A percentile compares a stretch with the other conserved stretches of the same genome.
Conservation (phyloP, 23 tunicate genomes). For the Oikopleura dioica region DNA sequence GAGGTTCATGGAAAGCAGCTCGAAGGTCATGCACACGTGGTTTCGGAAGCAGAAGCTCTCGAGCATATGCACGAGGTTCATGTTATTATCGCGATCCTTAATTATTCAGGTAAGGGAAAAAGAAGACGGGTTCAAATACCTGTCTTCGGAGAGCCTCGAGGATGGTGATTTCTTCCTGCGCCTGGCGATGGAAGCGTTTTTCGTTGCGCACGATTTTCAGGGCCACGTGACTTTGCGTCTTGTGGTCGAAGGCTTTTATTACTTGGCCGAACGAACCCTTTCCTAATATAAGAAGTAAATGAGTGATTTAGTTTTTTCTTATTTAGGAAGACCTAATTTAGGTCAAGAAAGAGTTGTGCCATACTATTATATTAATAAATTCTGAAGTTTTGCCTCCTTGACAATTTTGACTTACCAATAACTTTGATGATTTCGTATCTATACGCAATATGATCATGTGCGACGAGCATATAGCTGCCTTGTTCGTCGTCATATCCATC, state of each 20-base stretch:
- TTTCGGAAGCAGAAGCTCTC: constrained; percentile 89
- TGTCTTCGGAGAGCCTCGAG: constrained; percentile 60
- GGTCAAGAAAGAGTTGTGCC: background rate
- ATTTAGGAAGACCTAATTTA: background rate
- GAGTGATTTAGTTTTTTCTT: background rate
- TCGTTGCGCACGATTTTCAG: constrained; percentile 80
- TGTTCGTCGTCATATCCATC: constrained; percentile 85
- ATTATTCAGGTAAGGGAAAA: background rate
- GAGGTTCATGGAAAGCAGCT: constrained; percentile 73
- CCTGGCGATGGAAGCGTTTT: constrained; percentile 88
- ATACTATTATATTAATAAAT: background rate
- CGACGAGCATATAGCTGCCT: constrained; percentile 67
- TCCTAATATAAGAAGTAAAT: background rate
- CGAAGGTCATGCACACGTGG: constrained; percentile 97
- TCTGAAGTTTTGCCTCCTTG: no score
- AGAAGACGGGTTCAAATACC: background rate
- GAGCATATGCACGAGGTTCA: constrained; percentile 87
- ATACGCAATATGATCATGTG: constrained; percentile 86
- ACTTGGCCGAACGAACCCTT: constrained; percentile 20
- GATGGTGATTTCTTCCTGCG: constrained; percentile 75
- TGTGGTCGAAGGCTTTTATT: constrained; percentile 75
- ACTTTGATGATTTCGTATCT: constrained; percentile 69
- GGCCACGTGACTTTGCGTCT: constrained; percentile 62
- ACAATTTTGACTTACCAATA: constrained; percentile 78
- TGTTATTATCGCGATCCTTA: constrained; percentile 40